Percentiles rank a stretch among this genome's conserved stretches.
Evolutionary conservation across 2,888 invertebrate species (phyloP).

Genomic region (Leptinotarsa peninsularis): DNA sequence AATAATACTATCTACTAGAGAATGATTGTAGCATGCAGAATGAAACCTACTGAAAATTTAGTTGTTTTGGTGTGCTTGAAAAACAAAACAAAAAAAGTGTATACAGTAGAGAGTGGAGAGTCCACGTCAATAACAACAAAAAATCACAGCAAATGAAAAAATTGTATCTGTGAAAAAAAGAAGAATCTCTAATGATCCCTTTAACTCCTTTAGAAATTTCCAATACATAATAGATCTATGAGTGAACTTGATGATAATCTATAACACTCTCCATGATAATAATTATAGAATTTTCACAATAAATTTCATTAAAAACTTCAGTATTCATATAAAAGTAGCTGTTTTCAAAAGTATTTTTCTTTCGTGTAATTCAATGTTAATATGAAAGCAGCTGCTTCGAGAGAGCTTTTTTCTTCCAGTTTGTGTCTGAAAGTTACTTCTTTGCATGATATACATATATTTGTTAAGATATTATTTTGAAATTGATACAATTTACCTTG

Average conservation of each 20-base stretch:
- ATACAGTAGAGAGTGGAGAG: background rate
- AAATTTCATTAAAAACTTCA: no score
- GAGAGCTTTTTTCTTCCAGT: no score
- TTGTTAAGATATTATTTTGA: no score
- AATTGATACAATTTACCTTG: constrained; percentile 45
- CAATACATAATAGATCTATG: background rate
- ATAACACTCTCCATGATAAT: no score
- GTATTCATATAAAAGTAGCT: no score
- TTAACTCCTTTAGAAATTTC: background rate
- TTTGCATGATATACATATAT: no score
- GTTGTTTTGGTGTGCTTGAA: background rate
- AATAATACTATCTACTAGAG: background rate
- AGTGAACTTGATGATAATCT: background rate
- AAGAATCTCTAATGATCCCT: background rate
- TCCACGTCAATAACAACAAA: background rate
- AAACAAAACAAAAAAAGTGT: background rate
- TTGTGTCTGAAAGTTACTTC: no score
- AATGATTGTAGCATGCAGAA: background rate
- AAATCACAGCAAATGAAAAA: no score
- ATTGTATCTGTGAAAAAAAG: background rate
- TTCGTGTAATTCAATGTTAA: no score
- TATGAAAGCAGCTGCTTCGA: no score
- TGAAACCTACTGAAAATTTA: background rate
- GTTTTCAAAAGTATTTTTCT: no score
- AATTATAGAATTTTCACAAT: no score